Evolutionary conservation across 2,113 vertebrate species (phyloP).

Genomic region (Meleagris gallopavo): DNA sequence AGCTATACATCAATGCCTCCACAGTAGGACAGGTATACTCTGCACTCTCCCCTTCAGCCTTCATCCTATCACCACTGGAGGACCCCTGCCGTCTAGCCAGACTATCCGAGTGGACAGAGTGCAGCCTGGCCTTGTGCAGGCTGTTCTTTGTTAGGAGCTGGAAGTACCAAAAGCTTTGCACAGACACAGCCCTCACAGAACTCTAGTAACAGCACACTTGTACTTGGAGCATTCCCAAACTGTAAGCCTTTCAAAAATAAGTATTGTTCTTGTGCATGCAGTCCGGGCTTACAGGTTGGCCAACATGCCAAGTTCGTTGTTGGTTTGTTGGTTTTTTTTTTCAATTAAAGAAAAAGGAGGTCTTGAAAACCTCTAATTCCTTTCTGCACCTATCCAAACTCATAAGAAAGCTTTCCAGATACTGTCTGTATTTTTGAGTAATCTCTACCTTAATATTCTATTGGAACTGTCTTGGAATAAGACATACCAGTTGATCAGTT

Average conservation of each 20-base stretch:
- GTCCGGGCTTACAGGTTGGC: background rate
- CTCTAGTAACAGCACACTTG: background rate
- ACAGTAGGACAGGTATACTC: background rate
- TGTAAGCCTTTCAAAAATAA: background rate
- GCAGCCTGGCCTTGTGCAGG: background rate
- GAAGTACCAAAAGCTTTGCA: background rate
- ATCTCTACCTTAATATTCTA: background rate
- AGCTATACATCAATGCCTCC: background rate
- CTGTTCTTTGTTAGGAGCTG: background rate
- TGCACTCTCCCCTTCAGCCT: background rate
- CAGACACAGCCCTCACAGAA: background rate
- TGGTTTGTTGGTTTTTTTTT: background rate
- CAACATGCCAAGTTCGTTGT: background rate
- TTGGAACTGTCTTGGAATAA: background rate
- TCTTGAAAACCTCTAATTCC: background rate
- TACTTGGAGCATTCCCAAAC: background rate
- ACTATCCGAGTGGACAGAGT: background rate
- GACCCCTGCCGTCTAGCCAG: background rate
- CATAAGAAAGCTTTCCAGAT: background rate
- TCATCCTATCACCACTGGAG: background rate
- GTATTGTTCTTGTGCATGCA: background rate
- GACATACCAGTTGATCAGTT: background rate
- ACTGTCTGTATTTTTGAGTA: background rate
- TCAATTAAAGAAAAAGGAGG: background rate
- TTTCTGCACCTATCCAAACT: background rate